A percentile compares a stretch with the other conserved stretches of the same genome.
Evolutionary conservation across 2,888 invertebrate species (phyloP).

Genomic region (Andrena fulva): DNA sequence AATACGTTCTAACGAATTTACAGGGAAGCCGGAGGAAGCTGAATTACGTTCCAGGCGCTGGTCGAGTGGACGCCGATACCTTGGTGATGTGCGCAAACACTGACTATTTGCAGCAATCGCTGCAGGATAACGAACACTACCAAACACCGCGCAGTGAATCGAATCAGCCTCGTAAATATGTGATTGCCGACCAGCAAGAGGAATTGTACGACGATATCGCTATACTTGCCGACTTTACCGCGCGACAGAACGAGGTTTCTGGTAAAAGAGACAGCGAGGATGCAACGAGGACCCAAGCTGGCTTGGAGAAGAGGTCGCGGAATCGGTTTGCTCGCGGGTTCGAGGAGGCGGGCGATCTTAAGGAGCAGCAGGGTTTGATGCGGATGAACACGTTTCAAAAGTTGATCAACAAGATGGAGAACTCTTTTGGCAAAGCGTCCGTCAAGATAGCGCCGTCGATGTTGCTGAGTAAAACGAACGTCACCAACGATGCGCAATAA

Average conservation of each 20-base stretch:
- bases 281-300: constrained; percentile 10
- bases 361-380: constrained; percentile 56
- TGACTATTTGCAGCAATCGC: not conserved
- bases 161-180: constrained; percentile 23
- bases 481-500: constrained; percentile 35
- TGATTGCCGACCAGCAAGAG: constrained; percentile 59
- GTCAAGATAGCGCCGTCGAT: constrained; percentile 38
- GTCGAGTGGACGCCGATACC: not conserved
- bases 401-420: constrained; percentile 80
- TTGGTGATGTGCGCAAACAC: not conserved
- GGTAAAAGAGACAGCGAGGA: constrained; percentile 38
- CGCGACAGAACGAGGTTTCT: constrained; percentile 67
- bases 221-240: constrained; percentile 75
- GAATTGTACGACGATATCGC: constrained; percentile 81
- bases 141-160: constrained; percentile 74
- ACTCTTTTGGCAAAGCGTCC: constrained; percentile 72
- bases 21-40: constrained; percentile 5
- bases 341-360: constrained; percentile 53
- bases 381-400: constrained; percentile 78
- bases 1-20: not conserved
- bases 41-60: not conserved
- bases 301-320: constrained; percentile 75
- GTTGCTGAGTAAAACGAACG: constrained; percentile 37
- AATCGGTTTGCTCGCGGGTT: constrained; percentile 72
- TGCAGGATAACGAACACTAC: constrained; percentile 76